Evolutionary conservation across 1,140 invertebrate genomes (phyloP).

Genomic region (Diabrotica virgifera): DNA sequence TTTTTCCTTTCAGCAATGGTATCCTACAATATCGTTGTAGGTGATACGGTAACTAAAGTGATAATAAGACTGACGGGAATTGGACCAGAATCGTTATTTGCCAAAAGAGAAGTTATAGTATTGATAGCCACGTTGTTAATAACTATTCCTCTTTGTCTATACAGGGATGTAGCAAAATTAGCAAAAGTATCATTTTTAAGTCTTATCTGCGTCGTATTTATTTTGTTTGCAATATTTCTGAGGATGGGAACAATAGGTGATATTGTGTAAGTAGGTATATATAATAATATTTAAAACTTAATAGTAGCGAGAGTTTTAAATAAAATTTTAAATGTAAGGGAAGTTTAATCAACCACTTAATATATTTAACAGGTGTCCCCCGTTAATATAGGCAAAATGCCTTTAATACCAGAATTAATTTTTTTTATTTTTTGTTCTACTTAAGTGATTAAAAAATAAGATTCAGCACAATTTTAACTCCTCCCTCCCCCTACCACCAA

Average conservation of each 20-base stretch:
- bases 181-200: conserved; percentile 80
- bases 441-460: too few species aligned
- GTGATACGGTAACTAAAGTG: conserved; percentile 85
- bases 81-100: conserved; percentile 57
- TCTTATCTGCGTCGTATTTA: conserved; percentile 71
- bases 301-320: too few species aligned
- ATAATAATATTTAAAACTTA: too few species aligned
- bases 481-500: too few species aligned
- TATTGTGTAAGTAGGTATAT: conserved; percentile 56
- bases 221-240: conserved; percentile 69
- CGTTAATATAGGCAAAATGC: too few species aligned
- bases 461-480: too few species aligned
- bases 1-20: conserved; percentile 74
- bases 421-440: too few species aligned
- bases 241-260: conserved; percentile 58
- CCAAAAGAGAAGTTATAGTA: conserved; percentile 73
- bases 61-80: conserved; percentile 64
- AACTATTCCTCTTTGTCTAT: conserved; percentile 79
- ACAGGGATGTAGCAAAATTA: conserved; percentile 74
- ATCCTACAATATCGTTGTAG: conserved; percentile 87
- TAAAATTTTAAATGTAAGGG: too few species aligned
- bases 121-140: conserved; percentile 71
- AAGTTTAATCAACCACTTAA: too few species aligned
- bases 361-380: too few species aligned
- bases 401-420: too few species aligned